These are phyloP conservation scores for Charina bottae DNA, from an alignment of 2,113 vertebrate genomes.

Conservation along the genomic window DNA sequence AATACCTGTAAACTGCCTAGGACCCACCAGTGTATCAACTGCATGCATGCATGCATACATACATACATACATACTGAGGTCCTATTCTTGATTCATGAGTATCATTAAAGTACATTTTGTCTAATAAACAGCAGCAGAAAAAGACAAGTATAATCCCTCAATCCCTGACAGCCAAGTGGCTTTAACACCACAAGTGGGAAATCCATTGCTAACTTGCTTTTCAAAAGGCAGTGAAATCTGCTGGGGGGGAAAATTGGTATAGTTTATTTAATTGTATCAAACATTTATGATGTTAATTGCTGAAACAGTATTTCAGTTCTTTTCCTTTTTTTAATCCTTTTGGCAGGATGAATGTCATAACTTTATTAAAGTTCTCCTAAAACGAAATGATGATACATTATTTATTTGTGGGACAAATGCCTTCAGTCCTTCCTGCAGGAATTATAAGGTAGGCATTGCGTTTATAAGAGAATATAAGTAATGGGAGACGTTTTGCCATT, in stretches of 20 bases:
- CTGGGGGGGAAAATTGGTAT: constrained; percentile 30
- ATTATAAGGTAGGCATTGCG: constrained; percentile 86
- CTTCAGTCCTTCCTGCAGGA: constrained; percentile 95
- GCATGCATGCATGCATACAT: not conserved
- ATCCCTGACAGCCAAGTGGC: not conserved
- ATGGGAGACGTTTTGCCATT: constrained; percentile 29
- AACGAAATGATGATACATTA: constrained; percentile 90
- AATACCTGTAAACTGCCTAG: not conserved
- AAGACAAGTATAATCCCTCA: not conserved
- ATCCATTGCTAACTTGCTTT: constrained; percentile 12
- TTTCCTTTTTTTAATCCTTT: constrained; percentile 54
- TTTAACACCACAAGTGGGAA: constrained; percentile 38
- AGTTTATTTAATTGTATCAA: constrained; percentile 33
- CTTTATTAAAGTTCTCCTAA: constrained; percentile 98
- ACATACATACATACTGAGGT: not conserved
- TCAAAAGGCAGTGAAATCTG: constrained; percentile 13
- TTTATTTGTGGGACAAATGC: constrained; percentile 99
- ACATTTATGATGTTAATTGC: not conserved
- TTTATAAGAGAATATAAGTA: constrained; percentile 37
- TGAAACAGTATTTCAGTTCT: constrained; percentile 47
- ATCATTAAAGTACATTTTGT: constrained; percentile 49
- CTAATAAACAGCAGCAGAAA: constrained; percentile 15
- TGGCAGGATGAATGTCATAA: constrained; percentile 97
- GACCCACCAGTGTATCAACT: not conserved
- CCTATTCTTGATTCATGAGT: constrained; percentile 15